A percentile compares a stretch with the other conserved stretches of the same genome.
Evolutionary conservation across 2,113 vertebrate species (phyloP).

Genomic region (Aplodontia rufa): DNA sequence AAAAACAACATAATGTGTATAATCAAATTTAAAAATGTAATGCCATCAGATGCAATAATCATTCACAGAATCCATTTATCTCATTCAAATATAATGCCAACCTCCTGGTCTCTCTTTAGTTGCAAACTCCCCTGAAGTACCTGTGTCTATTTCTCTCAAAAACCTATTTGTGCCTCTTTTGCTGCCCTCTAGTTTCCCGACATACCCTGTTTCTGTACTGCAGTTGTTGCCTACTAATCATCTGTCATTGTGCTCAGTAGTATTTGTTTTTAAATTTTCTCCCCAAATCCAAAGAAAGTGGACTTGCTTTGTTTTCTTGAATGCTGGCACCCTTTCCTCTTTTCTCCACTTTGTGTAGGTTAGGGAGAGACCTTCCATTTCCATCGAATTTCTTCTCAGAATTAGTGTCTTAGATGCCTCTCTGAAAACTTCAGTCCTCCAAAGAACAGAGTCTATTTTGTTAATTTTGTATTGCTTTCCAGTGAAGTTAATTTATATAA

Average conservation of each 20-base stretch:
- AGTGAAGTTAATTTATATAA: neutral
- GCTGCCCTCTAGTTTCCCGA: neutral
- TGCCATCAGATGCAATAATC: neutral
- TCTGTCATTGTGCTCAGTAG: neutral
- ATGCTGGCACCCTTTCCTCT: neutral
- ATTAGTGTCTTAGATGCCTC: neutral
- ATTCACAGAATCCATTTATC: neutral
- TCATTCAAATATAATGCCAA: neutral
- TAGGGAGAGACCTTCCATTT: neutral
- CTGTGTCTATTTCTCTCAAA: neutral
- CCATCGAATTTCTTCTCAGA: neutral
- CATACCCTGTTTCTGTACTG: neutral
- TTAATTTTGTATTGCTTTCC: neutral
- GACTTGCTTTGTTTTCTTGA: neutral
- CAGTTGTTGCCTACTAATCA: neutral
- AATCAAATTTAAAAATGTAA: neutral
- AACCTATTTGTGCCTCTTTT: neutral
- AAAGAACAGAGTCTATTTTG: neutral
- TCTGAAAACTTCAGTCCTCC: neutral
- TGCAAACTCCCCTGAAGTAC: neutral
- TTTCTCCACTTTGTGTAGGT: neutral
- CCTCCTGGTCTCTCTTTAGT: neutral
- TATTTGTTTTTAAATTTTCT: neutral
- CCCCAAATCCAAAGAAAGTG: neutral
- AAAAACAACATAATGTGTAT: neutral